Percentiles rank a stretch among this genome's conserved stretches.
phyloP scores from a whole-genome alignment of 2,113 vertebrate species.

The Neotragus moschatus region DNA sequence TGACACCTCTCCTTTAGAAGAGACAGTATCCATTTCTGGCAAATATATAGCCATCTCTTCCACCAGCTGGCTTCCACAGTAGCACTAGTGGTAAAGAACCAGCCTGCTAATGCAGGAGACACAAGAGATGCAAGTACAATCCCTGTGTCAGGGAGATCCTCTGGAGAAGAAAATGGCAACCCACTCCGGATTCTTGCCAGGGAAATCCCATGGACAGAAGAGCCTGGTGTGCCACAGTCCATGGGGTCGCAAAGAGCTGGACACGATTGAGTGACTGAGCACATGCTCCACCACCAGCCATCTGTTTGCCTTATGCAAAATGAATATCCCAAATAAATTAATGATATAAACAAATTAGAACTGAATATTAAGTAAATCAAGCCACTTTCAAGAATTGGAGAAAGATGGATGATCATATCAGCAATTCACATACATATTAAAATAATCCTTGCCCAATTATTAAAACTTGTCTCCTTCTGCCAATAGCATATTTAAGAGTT shows the following conservation, averaged over 20 bases:
- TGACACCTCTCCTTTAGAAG: not conserved
- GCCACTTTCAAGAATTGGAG: not conserved
- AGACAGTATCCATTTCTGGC: not conserved
- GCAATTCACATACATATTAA: constrained; percentile 58
- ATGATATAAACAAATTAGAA: not conserved
- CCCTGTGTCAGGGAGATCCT: not conserved
- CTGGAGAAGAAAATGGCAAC: not conserved
- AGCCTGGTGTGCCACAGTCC: not conserved
- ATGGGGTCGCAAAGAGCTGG: not conserved
- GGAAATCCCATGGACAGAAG: not conserved
- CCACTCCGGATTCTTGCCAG: not conserved
- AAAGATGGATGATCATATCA: constrained; percentile 35
- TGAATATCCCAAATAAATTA: not conserved
- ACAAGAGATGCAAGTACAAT: not conserved
- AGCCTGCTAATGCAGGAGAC: not conserved
- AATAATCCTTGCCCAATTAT: not conserved
- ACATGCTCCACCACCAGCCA: not conserved
- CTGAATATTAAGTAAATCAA: not conserved
- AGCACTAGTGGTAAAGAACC: not conserved
- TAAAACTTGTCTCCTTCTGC: constrained; percentile 56
- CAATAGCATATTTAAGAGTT: constrained; percentile 21
- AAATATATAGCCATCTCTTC: not conserved
- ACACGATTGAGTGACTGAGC: not conserved
- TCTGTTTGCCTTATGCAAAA: not conserved
- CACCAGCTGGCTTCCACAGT: not conserved